Base-by-base conservation (phyloP, 2,113 vertebrate species). In the Echinops telfairi region DNA sequence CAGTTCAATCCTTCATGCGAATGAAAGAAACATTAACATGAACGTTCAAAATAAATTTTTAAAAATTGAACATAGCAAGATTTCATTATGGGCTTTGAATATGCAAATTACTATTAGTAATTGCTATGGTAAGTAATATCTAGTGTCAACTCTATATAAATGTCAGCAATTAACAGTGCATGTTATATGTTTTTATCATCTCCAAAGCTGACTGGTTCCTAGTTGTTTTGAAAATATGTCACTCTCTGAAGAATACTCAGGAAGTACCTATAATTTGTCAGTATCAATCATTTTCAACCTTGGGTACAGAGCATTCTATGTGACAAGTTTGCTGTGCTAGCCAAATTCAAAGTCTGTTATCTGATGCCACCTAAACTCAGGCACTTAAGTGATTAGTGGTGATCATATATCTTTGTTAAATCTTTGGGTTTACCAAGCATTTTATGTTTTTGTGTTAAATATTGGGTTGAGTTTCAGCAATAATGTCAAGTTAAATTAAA, bases 221-320 rank as follows among this genome's bases (percentile, higher is more conserved):
- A 90, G 29, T 95, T 96, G 85, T 93, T 96, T 94, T 95, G 88
- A 95, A 96, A 96, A 96, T 88, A 94, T 96, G 90, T 90, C 85
- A 96, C 25, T 96, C 75, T 95, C 88, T 88, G 88, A 85, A 95
- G 90, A 93, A 64, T 94, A 92, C 89, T 95, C 57, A 91, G 76
- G 19, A 86, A 93, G 83, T 86, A 83, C 75, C 76, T 96, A 23
- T 95, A 94, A 95, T 94, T 95, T 95, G 75, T 83, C 43, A 76
- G 64, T 71, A 86, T 90, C 89, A 88, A 88, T 96, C 95, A 95
- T 83, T 94, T 88, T 86, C 38, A 75, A 78, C 40, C 57, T 93
- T 38, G 53, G 19, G 12, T 70, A 57, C 15, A 22, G 27, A 90
- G 29, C 64, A 60, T 87, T 90, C 83, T 85, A 70, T 62, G 19